phyloP scores from a whole-genome alignment of 1,140 invertebrate genomes.

The Cephus cinctus region DNA sequence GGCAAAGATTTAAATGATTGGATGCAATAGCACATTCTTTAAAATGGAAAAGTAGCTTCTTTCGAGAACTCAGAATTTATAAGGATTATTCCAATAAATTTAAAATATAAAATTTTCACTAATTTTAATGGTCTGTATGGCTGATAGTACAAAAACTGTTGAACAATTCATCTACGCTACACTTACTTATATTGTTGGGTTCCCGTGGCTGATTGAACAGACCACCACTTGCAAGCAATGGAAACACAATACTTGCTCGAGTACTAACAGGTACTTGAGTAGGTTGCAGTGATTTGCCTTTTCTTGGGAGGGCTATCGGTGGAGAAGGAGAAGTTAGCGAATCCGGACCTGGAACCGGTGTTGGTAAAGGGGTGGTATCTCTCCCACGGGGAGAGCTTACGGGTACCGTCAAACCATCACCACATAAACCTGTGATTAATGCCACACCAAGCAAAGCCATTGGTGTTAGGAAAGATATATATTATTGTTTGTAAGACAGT shows the following conservation, averaged over 20 bases:
- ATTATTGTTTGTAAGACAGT: no score
- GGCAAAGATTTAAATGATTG: no score
- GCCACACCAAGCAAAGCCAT: conserved; percentile 31
- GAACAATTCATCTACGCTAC: no score
- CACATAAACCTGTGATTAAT: conserved; percentile 46
- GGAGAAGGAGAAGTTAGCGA: conserved; percentile 49
- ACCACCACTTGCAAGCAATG: conserved; percentile 61
- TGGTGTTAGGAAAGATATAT: not conserved
- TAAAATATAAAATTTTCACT: no score
- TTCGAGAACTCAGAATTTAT: no score
- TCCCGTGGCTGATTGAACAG: conserved; percentile 51
- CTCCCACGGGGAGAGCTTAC: conserved; percentile 48
- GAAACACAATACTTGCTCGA: conserved; percentile 75
- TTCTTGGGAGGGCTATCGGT: conserved; percentile 41
- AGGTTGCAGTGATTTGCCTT: conserved; percentile 60
- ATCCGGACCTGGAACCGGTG: conserved; percentile 46
- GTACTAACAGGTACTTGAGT: conserved; percentile 68
- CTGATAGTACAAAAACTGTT: no score
- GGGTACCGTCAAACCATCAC: conserved; percentile 51
- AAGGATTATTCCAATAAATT: no score
- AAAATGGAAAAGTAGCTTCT: no score
- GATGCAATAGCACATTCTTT: no score
- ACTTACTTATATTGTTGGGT: conserved; percentile 51
- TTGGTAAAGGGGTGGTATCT: conserved; percentile 42
- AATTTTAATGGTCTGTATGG: no score